A percentile compares a stretch with the other conserved stretches of the same genome.
phyloP scores from a whole-genome alignment of 2,888 invertebrate genomes.

The Phalangium opilio region DNA sequence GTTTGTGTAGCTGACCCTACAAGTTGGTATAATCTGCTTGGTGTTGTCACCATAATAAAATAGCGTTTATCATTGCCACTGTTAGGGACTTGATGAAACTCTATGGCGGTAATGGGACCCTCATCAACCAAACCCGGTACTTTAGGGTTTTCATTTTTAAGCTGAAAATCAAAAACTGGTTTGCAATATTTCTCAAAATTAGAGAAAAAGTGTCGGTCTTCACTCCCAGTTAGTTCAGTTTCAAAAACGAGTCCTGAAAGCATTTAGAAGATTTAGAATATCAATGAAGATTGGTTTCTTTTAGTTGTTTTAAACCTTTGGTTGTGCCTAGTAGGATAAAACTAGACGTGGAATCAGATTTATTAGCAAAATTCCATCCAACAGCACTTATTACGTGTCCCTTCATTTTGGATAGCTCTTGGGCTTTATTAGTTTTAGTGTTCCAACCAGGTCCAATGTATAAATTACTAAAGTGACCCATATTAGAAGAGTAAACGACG shows the following conservation, averaged over 20 bases:
- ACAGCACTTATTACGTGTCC: conserved; percentile 76
- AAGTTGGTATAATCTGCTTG: too few species aligned
- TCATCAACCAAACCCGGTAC: too few species aligned
- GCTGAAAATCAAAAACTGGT: conserved; percentile 28
- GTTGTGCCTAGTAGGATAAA: conserved; percentile 78
- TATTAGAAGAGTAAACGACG: conserved; percentile 38
- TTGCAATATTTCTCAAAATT: conserved; percentile 62
- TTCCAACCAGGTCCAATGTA: conserved; percentile 47
- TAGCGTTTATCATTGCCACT: too few species aligned
- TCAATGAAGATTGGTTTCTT: too few species aligned
- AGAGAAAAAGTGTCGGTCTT: conserved; percentile 60
- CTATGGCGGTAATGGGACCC: too few species aligned
- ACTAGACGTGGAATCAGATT: conserved; percentile 53
- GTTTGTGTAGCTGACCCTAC: too few species aligned
- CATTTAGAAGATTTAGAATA: not conserved
- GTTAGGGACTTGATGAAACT: too few species aligned
- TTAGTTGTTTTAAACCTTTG: conserved; percentile 38
- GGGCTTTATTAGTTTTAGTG: conserved; percentile 36
- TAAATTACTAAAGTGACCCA: conserved; percentile 49
- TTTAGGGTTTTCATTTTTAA: not conserved
- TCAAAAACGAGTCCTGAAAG: conserved; percentile 59
- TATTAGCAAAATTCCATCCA: conserved; percentile 56
- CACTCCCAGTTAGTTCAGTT: conserved; percentile 64
- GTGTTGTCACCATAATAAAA: too few species aligned
- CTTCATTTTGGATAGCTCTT: conserved; percentile 43